Conservation (phyloP, 2,797 vertebrate genomes). For the Perodicticus potto region DNA sequence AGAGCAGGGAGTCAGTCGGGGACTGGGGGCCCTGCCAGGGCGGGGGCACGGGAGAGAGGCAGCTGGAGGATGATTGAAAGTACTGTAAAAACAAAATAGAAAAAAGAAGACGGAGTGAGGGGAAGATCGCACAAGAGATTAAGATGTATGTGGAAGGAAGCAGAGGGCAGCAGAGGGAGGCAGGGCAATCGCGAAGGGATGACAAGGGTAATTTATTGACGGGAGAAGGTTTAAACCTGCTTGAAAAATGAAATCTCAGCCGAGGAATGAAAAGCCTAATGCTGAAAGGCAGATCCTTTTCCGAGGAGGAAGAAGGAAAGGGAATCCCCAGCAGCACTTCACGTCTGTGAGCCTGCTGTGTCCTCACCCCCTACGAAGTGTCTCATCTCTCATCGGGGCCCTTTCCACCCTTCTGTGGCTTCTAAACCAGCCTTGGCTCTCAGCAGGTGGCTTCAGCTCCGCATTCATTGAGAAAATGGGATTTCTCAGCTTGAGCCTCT, state of each 20-base stretch:
- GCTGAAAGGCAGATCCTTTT: constrained; percentile 70
- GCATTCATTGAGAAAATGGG: not conserved
- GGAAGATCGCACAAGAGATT: constrained; percentile 39
- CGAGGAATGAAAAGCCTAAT: constrained; percentile 65
- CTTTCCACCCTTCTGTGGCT: not conserved
- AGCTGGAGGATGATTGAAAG: constrained; percentile 57
- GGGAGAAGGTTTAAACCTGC: constrained; percentile 52
- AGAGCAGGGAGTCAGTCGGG: not conserved
- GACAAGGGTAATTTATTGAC: constrained; percentile 74
- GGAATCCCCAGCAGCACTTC: not conserved
- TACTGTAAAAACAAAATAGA: constrained; percentile 57
- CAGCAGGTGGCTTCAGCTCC: not conserved
- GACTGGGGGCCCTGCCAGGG: not conserved
- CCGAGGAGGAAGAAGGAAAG: constrained; percentile 53
- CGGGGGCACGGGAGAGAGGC: not conserved
- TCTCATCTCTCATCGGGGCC: not conserved
- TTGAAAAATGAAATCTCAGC: constrained; percentile 63
- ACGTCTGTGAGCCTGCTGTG: not conserved
- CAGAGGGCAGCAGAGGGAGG: constrained; percentile 41
- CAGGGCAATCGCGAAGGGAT: constrained; percentile 6
- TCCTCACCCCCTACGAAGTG: not conserved
- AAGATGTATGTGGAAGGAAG: constrained; percentile 58
- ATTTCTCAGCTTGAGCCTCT: not conserved
- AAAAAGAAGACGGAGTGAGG: not conserved
- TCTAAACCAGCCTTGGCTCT: not conserved